Percentiles rank a stretch among this genome's conserved stretches.
phyloP scores from a whole-genome alignment of 2,888 invertebrate species.

The Idaea aversata region DNA sequence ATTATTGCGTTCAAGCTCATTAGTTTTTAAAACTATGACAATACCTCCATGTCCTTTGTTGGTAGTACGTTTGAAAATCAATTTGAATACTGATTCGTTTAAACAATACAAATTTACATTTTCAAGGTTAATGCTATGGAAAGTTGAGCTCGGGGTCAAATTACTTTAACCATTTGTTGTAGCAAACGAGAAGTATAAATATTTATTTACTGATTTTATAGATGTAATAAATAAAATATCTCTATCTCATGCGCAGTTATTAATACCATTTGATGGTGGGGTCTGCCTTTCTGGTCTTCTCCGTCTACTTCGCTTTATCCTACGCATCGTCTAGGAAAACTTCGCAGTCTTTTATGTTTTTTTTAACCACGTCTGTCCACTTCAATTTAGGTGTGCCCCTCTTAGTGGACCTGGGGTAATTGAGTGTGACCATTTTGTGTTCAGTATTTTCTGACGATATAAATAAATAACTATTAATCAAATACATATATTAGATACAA shows the following conservation, averaged over 20 bases:
- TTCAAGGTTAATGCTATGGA: conserved; percentile 15
- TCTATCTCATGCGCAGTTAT: not conserved
- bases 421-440: too few species aligned
- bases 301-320: too few species aligned
- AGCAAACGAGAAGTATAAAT: not conserved
- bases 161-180: not conserved
- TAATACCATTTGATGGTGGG: too few species aligned
- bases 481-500: too few species aligned
- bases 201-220: not conserved
- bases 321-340: too few species aligned
- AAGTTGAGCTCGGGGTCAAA: not conserved
- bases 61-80: conserved; percentile 8
- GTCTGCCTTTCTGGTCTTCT: too few species aligned
- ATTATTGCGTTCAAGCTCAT: not conserved
- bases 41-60: conserved; percentile 3
- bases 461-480: too few species aligned
- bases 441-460: too few species aligned
- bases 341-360: too few species aligned
- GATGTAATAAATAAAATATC: not conserved
- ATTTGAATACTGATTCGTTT: conserved; percentile 15
- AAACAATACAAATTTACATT: conserved; percentile 7
- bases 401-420: too few species aligned
- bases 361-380: too few species aligned
- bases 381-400: too few species aligned
- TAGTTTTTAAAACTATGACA: not conserved